Conservation (phyloP, 2,113 vertebrate genomes). For the Pica pica region DNA sequence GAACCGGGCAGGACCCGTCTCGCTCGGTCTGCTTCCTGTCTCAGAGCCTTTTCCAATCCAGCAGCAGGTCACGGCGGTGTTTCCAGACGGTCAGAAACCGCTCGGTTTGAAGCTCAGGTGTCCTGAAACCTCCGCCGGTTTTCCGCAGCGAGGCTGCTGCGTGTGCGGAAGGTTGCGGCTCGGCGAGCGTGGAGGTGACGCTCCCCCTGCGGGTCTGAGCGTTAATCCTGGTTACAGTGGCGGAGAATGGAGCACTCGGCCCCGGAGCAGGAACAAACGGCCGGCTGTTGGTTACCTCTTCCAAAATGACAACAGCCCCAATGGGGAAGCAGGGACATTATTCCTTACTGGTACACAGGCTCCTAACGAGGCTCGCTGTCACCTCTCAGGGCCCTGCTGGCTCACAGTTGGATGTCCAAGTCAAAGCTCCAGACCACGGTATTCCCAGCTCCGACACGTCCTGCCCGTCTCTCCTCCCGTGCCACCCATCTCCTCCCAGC, state of each 20-base stretch:
- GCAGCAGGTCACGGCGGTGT: too few relatives aligned
- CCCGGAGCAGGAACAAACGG: not conserved
- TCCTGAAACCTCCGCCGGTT: too few relatives aligned
- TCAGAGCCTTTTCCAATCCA: fast-evolving
- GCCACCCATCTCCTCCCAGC: not conserved
- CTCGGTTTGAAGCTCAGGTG: not conserved
- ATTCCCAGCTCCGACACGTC: not conserved
- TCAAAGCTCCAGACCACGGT: not conserved
- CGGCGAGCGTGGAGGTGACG: fast-evolving
- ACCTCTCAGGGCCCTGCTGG: not conserved
- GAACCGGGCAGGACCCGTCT: not conserved
- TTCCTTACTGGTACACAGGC: too few relatives aligned
- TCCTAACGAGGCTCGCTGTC: fast-evolving
- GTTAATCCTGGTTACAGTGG: fast-evolving
- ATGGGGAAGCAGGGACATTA: too few relatives aligned
- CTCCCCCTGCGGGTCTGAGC: too few relatives aligned
- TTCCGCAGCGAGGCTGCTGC: not conserved
- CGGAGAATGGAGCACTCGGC: fast-evolving
- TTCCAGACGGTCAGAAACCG: fast-evolving
- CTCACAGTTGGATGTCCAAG: fast-evolving
- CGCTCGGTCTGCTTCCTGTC: fast-evolving
- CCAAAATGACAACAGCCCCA: not conserved
- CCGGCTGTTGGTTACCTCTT: not conserved
- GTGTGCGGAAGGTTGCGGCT: fast-evolving
- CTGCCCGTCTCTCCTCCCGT: fast-evolving